Conservation (phyloP, 2,888 invertebrate species). For the Xiphydria camelus region DNA sequence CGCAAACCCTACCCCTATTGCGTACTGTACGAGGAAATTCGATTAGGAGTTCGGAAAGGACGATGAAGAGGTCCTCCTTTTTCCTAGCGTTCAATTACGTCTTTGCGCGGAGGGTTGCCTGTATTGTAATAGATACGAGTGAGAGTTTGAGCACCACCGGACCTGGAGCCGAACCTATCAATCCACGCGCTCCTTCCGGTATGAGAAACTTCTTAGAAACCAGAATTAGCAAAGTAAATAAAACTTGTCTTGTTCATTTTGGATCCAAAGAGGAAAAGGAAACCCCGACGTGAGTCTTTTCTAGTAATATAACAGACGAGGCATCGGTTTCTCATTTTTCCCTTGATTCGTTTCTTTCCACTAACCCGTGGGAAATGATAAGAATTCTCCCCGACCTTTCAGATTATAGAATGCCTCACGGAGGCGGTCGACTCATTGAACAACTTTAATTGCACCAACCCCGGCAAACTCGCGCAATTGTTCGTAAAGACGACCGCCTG, state of each 20-base stretch:
- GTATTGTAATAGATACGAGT: slow-evolving; percentile 24
- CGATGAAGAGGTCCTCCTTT: slow-evolving; percentile 10
- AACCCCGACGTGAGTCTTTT: too few species aligned
- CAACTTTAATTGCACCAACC: slow-evolving; percentile 31
- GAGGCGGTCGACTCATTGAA: slow-evolving; percentile 35
- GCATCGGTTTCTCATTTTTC: too few species aligned
- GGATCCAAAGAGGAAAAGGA: too few species aligned
- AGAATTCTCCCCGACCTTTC: too few species aligned
- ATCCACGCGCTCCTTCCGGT: slow-evolving; percentile 15
- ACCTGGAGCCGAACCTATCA: slow-evolving; percentile 36
- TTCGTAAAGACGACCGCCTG: slow-evolving; percentile 68
- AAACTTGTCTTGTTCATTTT: not conserved
- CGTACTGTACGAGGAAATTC: too few species aligned
- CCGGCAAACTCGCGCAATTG: slow-evolving; percentile 35
- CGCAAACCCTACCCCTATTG: too few species aligned
- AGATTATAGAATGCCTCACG: slow-evolving; percentile 42
- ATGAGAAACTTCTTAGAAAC: not conserved
- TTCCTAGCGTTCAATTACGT: slow-evolving; percentile 21
- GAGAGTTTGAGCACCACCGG: slow-evolving; percentile 33
- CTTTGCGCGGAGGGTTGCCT: slow-evolving; percentile 23
- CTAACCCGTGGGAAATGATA: too few species aligned
- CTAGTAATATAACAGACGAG: too few species aligned
- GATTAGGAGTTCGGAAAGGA: too few species aligned
- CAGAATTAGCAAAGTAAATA: not conserved
- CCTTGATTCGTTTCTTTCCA: too few species aligned